Percentiles rank a stretch among this genome's conserved stretches.
Evolutionary conservation across 2,888 invertebrate genomes (phyloP).

Genomic region (Tipula vernalis): DNA sequence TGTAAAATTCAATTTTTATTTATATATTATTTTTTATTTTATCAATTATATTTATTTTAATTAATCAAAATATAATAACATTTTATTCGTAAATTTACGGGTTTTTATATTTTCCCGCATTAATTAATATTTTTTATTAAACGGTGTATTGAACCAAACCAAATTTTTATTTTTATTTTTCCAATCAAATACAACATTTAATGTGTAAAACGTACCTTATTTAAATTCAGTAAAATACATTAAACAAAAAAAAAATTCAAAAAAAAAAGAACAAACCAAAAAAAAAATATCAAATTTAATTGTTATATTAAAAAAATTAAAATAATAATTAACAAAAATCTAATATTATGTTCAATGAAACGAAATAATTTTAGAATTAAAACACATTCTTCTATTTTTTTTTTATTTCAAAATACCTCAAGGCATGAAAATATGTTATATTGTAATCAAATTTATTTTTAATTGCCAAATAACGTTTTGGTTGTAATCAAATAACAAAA

Average conservation of each 20-base stretch:
- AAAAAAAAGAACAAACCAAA: not conserved
- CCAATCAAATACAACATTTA: not conserved
- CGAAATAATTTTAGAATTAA: not conserved
- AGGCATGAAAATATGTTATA: not conserved
- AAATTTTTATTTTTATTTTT: not conserved
- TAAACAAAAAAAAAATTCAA: not conserved
- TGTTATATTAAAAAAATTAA: not conserved
- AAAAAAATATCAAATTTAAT: not conserved
- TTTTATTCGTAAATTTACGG: not conserved
- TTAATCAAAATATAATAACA: not conserved
- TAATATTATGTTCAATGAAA: not conserved
- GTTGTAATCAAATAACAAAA: not conserved
- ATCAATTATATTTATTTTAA: conserved; percentile 5
- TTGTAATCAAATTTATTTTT: not conserved
- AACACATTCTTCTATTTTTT: not conserved
- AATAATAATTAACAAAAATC: not conserved
- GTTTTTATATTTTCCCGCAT: not conserved
- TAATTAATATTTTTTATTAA: not conserved
- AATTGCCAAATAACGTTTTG: not conserved
- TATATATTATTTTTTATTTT: not conserved
- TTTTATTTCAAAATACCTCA: not conserved
- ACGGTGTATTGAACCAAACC: not conserved
- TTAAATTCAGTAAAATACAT: not conserved
- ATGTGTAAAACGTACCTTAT: not conserved
- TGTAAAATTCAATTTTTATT: conserved; percentile 48